A percentile compares a stretch with the other conserved stretches of the same genome.
Conservation (phyloP, 2,888 invertebrate species). For the Drosophila setosimentum region DNA sequence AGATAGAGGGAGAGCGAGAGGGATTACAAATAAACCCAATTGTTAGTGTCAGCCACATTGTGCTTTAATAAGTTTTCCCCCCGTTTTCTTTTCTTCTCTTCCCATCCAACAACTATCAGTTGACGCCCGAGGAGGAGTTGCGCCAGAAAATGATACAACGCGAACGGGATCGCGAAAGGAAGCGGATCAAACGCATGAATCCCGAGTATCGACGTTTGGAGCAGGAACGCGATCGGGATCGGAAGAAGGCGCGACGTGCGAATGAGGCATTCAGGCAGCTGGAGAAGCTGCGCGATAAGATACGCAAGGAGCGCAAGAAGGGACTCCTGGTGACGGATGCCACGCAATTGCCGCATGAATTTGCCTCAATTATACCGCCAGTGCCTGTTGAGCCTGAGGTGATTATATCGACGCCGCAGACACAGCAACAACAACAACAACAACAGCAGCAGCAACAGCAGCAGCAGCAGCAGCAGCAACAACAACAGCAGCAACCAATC, state of each 20-base stretch:
- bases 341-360: constrained; percentile 77
- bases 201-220: constrained; percentile 83
- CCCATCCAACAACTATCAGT: constrained; percentile 59
- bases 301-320: constrained; percentile 84
- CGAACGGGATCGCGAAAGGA: constrained; percentile 83
- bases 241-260: constrained; percentile 83
- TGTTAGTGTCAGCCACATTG: constrained; percentile 43
- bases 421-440: constrained; percentile 60
- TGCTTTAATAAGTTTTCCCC: constrained; percentile 57
- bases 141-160: constrained; percentile 83
- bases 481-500: constrained; percentile 60
- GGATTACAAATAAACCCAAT: constrained; percentile 44
- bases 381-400: constrained; percentile 82
- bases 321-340: constrained; percentile 80
- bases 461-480: constrained; percentile 43
- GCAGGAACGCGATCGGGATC: constrained; percentile 83
- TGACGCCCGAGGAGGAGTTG: constrained; percentile 83
- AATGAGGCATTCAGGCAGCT: constrained; percentile 82
- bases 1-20: constrained; percentile 8
- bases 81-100: constrained; percentile 53
- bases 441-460: constrained; percentile 52
- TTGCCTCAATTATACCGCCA: constrained; percentile 76
- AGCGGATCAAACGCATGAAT: constrained; percentile 83
- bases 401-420: constrained; percentile 69
- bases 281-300: constrained; percentile 83